Evolutionary conservation across 2,797 vertebrate species (phyloP), one percentile per base, ranked within the genome.

Genomic region (Dromococcyx pavoninus): DNA sequence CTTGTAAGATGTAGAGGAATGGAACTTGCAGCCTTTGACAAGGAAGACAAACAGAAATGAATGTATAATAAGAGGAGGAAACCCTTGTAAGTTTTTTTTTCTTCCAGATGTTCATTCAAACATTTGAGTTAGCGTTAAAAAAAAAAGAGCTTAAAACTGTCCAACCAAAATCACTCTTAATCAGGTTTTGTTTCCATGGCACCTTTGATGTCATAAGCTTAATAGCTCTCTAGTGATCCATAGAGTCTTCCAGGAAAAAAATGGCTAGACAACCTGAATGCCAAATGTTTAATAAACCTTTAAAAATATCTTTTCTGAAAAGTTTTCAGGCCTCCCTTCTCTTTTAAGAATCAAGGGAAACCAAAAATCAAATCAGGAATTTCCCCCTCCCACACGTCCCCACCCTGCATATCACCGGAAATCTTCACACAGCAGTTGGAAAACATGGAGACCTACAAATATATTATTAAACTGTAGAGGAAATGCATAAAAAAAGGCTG

Each of bases 141-240:
- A 41, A 60, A 86, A 85, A 73, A 72, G 10, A 57, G 28, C 82
- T 91, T 89, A 72, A 95, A 95, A 66, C 65, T 65, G 76, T 66
- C 85, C 90, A 92, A 94, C 88, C 74, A 93, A 94, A 95, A 96
- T 93, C 94, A 91, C 56, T 96, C 60, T 96, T 96, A 96, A 96
- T 96, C 95, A 95, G 91, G 89, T 96, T 96, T 96, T 94, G 95
- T 96, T 96, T 96, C 95, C 95, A 96, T 97, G 89, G 93, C 77
- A 91, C 86, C 83, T 96, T 94, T 93, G 96, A 96, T 97, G 94
- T 96, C 88, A 93, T 94, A 91, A 87, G 80, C 94, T 86, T 94
- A 96, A 95, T 74, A 90, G 86, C 76, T 93, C 89, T 93, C 92
- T 24, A 33, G 91, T 76, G 94, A 94, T 88, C 92, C 77, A 91